These are phyloP conservation scores for Echinops telfairi DNA, from an alignment of 2,113 vertebrate species.

Conservation along the genomic window DNA sequence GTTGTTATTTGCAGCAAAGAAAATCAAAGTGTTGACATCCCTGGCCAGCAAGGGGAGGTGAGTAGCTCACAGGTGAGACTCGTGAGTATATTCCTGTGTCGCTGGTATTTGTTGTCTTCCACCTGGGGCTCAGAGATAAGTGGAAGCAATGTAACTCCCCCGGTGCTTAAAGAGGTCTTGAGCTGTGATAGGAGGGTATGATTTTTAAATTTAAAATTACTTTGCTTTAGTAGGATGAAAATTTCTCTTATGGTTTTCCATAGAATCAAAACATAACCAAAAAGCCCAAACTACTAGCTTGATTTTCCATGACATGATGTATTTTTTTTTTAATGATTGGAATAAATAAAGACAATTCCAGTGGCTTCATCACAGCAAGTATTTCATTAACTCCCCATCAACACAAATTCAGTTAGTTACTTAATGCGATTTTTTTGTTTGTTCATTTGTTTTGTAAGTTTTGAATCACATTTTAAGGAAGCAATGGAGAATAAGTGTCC, in stretches of 20 bases:
- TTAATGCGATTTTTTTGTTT: neutral
- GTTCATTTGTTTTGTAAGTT: neutral
- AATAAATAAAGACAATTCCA: neutral
- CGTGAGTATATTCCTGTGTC: fast-evolving
- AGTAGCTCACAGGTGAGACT: conserved; percentile 68
- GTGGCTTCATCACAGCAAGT: neutral
- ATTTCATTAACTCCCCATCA: neutral
- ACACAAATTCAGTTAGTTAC: conserved; percentile 38
- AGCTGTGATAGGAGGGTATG: neutral
- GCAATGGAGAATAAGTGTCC: neutral
- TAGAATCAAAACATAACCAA: conserved; percentile 1
- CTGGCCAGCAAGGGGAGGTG: conserved; percentile 84
- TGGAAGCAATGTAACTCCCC: neutral
- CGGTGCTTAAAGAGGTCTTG: neutral
- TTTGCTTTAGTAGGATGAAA: neutral
- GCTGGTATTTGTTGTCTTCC: neutral
- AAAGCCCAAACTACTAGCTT: neutral
- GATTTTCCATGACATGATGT: neutral
- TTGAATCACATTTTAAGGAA: conserved; percentile 8
- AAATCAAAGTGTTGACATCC: conserved; percentile 81
- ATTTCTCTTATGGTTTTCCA: conserved; percentile 9
- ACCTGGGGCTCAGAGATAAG: neutral
- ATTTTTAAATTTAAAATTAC: conserved; percentile 10
- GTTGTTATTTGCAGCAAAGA: conserved; percentile 85
- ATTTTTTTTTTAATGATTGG: conserved; percentile 39